phyloP scores from a whole-genome alignment of 2,113 vertebrate species.

The Oncorhynchus clarkii region DNA sequence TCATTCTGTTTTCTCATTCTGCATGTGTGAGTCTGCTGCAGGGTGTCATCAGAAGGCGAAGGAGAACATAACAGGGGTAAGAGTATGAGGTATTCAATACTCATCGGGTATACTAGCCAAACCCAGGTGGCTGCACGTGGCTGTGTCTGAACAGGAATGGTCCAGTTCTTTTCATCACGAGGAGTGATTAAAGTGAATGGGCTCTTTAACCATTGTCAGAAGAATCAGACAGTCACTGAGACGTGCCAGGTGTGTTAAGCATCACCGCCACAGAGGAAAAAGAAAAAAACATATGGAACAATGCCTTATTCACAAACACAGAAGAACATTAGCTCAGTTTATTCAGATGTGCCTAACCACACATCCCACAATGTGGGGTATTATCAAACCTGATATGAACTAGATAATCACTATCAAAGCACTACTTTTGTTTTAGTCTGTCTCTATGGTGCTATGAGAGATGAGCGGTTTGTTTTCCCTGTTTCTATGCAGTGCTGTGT shows the following conservation, averaged over 20 bases:
- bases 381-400: constrained; percentile 15
- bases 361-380: constrained; percentile 9
- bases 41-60: constrained; percentile 11
- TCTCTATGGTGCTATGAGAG: constrained; percentile 18
- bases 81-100: constrained; percentile 36
- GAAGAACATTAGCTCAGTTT: background rate
- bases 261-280: background rate
- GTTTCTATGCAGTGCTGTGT: constrained; percentile 42
- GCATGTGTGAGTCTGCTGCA: background rate
- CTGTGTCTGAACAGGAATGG: constrained; percentile 42
- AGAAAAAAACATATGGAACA: background rate
- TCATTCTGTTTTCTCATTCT: constrained; percentile 17
- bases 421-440: constrained; percentile 27
- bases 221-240: background rate
- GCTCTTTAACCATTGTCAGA: constrained; percentile 17
- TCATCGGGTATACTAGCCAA: constrained; percentile 40
- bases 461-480: constrained; percentile 34
- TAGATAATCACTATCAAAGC: constrained; percentile 18
- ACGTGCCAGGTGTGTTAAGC: constrained; percentile 23
- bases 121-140: constrained; percentile 34
- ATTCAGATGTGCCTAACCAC: constrained; percentile 2
- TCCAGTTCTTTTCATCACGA: background rate
- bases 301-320: constrained; percentile 8
- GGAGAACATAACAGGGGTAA: constrained; percentile 25
- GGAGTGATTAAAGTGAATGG: constrained; percentile 8